Conservation (phyloP, 2,113 vertebrate genomes). For the Nymphicus hollandicus region DNA sequence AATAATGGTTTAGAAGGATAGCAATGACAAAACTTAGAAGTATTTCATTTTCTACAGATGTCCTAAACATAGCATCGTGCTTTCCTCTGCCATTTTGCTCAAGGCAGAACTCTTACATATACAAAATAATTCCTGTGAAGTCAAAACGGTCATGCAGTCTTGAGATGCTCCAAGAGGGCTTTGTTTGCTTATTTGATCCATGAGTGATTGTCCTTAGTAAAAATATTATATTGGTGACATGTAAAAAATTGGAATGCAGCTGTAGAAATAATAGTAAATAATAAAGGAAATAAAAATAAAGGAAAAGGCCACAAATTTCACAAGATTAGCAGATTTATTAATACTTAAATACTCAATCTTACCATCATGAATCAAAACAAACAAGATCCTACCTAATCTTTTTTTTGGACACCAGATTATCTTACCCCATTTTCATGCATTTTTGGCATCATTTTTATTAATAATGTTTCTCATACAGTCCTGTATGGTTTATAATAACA, state of each 20-base stretch:
- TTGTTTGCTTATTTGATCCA: background rate
- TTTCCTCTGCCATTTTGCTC: constrained; percentile 29
- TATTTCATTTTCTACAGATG: constrained; percentile 1
- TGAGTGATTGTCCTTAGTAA: background rate
- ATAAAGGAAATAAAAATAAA: background rate
- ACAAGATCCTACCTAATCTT: background rate
- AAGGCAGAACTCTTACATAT: constrained; percentile 1
- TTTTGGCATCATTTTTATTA: background rate
- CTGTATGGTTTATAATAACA: background rate
- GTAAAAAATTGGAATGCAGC: background rate
- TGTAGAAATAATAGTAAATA: background rate
- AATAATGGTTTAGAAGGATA: constrained; percentile 28
- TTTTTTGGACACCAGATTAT: background rate
- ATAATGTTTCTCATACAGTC: background rate
- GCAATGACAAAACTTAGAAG: constrained; percentile 42
- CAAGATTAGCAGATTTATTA: background rate
- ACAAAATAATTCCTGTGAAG: constrained; percentile 25
- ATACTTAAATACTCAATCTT: background rate
- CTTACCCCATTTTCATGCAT: background rate
- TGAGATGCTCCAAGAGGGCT: background rate
- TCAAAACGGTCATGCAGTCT: background rate
- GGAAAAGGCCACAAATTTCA: background rate
- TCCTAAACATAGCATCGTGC: background rate
- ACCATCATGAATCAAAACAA: background rate
- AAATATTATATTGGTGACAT: background rate